These are phyloP conservation scores for Panorpa germanica DNA, from an alignment of 2,888 invertebrate species.

Conservation along the genomic window DNA sequence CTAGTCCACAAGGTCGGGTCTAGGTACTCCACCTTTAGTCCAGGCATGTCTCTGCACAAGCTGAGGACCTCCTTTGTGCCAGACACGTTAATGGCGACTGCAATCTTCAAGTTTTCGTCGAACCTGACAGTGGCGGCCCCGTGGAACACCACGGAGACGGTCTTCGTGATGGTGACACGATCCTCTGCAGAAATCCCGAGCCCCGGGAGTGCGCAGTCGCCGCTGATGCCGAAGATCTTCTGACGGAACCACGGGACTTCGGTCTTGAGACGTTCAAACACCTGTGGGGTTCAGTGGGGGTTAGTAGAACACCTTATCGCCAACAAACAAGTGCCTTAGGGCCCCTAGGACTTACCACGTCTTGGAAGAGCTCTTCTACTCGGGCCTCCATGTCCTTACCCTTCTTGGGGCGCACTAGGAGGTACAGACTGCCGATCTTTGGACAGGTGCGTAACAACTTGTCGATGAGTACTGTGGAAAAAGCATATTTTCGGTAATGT, in stretches of 20 bases:
- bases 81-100: constrained; percentile 47
- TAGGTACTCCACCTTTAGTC: constrained; percentile 41
- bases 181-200: constrained; percentile 23
- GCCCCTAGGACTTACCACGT: constrained; percentile 29
- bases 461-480: constrained; percentile 27
- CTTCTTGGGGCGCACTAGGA: constrained; percentile 35
- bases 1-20: too few species aligned
- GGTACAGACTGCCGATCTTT: constrained; percentile 29
- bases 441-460: constrained; percentile 34
- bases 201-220: constrained; percentile 21
- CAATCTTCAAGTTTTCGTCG: constrained; percentile 45
- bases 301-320: too few species aligned
- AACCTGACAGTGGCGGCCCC: constrained; percentile 80
- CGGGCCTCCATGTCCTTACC: constrained; percentile 42
- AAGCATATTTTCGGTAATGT: constrained; percentile 3
- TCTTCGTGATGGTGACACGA: constrained; percentile 17
- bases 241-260: constrained; percentile 18
- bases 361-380: constrained; percentile 46
- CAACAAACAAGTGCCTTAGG: too few species aligned
- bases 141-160: constrained; percentile 49
- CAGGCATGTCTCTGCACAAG: constrained; percentile 39
- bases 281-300: too few species aligned
- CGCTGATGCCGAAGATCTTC: constrained; percentile 22
- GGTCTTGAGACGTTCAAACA: constrained; percentile 14
- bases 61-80: constrained; percentile 42